Percentiles rank a stretch among this genome's conserved stretches.
Evolutionary conservation across 2,888 invertebrate species (phyloP).

Genomic region (Smittia sp.): DNA sequence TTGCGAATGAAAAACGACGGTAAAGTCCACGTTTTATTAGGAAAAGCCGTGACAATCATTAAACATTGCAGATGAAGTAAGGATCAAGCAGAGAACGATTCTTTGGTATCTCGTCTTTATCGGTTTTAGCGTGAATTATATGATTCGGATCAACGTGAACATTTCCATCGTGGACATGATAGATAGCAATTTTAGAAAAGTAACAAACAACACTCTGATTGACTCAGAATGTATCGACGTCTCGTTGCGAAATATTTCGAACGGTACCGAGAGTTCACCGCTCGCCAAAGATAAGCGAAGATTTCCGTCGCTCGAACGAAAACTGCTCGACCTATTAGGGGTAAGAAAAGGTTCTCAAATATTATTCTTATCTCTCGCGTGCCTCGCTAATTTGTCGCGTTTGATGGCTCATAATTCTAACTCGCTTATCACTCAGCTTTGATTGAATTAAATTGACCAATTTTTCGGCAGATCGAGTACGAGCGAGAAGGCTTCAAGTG

Average conservation of each 20-base stretch:
- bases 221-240: constrained; percentile 18
- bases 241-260: not conserved
- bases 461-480: constrained; percentile 14
- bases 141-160: constrained; percentile 65
- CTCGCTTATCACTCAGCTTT: not conserved
- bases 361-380: not conserved
- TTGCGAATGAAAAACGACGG: not conserved
- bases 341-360: not conserved
- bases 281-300: not conserved
- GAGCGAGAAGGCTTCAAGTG: constrained; percentile 56
- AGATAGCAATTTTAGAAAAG: not conserved
- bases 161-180: constrained; percentile 69
- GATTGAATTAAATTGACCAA: not conserved
- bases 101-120: constrained; percentile 64
- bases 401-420: not conserved
- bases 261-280: not conserved
- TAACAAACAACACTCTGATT: not conserved
- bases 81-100: constrained; percentile 51
- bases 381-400: not conserved
- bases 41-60: too few species aligned
- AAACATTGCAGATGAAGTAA: constrained; percentile 7
- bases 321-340: not conserved
- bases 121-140: constrained; percentile 68
- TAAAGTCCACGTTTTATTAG: not conserved
- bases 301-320: constrained; percentile 19